Evolutionary conservation across 2,113 vertebrate genomes (phyloP).

Genomic region (Semnornis frantzii): DNA sequence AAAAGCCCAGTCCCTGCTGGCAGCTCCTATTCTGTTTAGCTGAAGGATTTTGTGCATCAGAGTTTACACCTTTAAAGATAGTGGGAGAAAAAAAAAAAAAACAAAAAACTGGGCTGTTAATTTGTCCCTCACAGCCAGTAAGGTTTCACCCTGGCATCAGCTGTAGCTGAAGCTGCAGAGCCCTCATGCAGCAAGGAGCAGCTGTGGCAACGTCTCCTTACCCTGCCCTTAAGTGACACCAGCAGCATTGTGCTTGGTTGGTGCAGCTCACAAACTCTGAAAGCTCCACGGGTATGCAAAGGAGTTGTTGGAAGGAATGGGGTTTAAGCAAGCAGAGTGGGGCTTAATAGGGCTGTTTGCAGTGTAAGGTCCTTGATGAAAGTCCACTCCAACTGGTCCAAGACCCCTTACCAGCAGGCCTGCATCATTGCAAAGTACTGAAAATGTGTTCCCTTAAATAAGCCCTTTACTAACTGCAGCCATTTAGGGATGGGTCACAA

Average conservation of each 20-base stretch:
- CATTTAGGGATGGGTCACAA: background rate
- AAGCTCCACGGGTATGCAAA: background rate
- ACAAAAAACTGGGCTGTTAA: background rate
- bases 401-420: background rate
- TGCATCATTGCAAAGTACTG: background rate
- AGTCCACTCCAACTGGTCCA: background rate
- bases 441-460: background rate
- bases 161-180: rapidly evolving
- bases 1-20: background rate
- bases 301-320: background rate
- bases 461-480: background rate
- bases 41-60: background rate
- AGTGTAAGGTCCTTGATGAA: background rate
- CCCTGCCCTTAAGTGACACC: too few relatives aligned
- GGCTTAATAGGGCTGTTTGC: background rate
- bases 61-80: background rate
- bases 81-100: too few relatives aligned
- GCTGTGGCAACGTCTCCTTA: background rate
- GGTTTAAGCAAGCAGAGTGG: background rate
- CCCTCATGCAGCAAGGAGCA: background rate
- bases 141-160: too few relatives aligned
- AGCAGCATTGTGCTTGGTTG: background rate
- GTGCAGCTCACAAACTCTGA: background rate
- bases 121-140: background rate
- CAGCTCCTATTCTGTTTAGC: background rate